Evolutionary conservation across 2,113 vertebrate species (phyloP), one percentile per base, ranked within the genome.

Genomic region (Dicaeum eximium): DNA sequence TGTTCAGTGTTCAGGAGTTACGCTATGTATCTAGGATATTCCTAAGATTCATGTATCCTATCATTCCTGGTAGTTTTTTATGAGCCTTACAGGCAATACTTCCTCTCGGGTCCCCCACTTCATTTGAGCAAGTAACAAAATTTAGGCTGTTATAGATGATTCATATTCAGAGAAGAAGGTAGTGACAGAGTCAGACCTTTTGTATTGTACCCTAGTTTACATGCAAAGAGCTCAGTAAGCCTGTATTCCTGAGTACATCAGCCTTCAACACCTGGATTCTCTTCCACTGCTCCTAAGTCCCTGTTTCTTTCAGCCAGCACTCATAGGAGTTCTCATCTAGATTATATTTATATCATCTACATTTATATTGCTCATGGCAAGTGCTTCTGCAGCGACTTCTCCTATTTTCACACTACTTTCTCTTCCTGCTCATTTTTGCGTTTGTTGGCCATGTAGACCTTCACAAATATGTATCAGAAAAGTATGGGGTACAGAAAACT

Each of bases 201-300:
- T 40, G 50, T 47, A 21, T 40, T 13, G 11, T 30, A 38, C 7
- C 53, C 28, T 44, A 42, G 7, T 65, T 72, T 38, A 73, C 1
- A 11, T 65, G 8, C 31, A 89, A 86, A 72, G 44, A 60, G 18
- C 16, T 4, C 65, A 33, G 33, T 25, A 86, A 91, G 21, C 17
- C 16, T 69, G 16, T 31, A 24, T 11, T 17, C 31, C 4, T 42
- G 11, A 13, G 4, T 30, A 54, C 16, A 40, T 20, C 0, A 1
- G 16, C 21, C 21, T 67, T 25, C 28, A 54, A 38, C 40, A 61
- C 4, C 6, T 50, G 13, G 24, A 75, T 71, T 57, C 22, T 40
- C 25, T 66, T 56, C 16, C 24, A 17, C 6, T 67, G 18, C 27
- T 82, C 2, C 0, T 58, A 67, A 67, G 25, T 33, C n/a, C 9